Conservation (phyloP, 2,113 vertebrate species). For the Antechinus stuartii region DNA sequence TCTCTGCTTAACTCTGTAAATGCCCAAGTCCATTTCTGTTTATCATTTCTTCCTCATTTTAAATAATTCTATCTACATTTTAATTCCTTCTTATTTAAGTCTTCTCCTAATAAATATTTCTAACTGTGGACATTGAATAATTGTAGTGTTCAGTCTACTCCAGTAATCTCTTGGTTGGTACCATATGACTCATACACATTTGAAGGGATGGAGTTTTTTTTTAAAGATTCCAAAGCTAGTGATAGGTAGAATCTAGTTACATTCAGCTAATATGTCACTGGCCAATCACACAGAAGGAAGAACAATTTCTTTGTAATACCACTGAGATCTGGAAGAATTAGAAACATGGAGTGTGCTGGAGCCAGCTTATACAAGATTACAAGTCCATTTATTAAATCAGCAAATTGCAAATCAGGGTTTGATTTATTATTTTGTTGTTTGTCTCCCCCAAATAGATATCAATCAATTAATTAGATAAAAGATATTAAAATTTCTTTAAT, state of each 20-base stretch:
- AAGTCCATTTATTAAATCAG: not conserved
- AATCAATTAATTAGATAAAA: too few relatives aligned
- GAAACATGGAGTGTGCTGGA: not conserved
- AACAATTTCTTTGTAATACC: not conserved
- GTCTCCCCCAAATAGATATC: too few relatives aligned
- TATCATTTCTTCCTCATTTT: not conserved
- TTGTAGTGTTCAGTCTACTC: not conserved
- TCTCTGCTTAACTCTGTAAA: not conserved
- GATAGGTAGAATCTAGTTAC: not conserved
- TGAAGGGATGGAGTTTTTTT: not conserved
- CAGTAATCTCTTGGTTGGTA: not conserved
- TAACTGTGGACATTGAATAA: not conserved
- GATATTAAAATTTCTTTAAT: not conserved
- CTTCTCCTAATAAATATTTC: not conserved
- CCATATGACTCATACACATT: not conserved
- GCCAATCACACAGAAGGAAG: not conserved
- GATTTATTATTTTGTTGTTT: not conserved
- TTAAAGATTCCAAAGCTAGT: slow-evolving; percentile 12
- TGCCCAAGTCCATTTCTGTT: not conserved
- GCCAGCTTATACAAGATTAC: too few relatives aligned
- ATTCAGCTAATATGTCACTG: not conserved
- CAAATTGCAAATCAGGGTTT: not conserved
- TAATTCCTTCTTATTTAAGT: not conserved
- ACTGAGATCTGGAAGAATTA: not conserved
- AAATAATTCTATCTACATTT: not conserved